These are phyloP conservation scores for Glaucidium brasilianum DNA, from an alignment of 2,113 vertebrate species.

Conservation along the genomic window DNA sequence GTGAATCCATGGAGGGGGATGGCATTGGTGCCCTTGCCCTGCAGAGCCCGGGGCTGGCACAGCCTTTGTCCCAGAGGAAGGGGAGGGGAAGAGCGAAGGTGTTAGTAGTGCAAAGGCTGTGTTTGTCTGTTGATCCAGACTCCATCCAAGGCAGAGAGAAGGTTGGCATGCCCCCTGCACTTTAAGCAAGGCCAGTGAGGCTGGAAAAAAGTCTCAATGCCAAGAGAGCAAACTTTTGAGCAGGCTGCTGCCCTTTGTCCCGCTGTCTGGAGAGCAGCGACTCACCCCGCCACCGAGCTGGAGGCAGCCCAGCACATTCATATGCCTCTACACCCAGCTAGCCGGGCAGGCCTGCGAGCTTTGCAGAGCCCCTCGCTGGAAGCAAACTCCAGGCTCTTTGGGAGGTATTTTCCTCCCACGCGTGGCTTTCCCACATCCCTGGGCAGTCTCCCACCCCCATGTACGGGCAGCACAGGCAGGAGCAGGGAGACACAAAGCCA, in stretches of 20 bases:
- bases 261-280: background rate
- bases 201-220: background rate
- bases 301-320: background rate
- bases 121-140: background rate
- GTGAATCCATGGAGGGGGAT: background rate
- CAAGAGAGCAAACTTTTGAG: background rate
- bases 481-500: accelerated
- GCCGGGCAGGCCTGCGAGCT: background rate
- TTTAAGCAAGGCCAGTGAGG: background rate
- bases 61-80: background rate
- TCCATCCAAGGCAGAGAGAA: background rate
- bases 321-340: background rate
- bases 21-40: background rate
- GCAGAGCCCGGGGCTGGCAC: background rate
- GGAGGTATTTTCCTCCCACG: background rate
- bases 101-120: background rate
- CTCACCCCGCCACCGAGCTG: background rate
- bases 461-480: accelerated
- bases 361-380: background rate
- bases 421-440: background rate
- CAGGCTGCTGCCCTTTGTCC: constrained; percentile 51
- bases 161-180: background rate
- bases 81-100: background rate
- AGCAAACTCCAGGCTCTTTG: background rate
- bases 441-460: background rate